A percentile compares a stretch with the other conserved stretches of the same genome.
Evolutionary conservation across 2,797 vertebrate species (phyloP).

Genomic region (Syngnathus rostellatus): DNA sequence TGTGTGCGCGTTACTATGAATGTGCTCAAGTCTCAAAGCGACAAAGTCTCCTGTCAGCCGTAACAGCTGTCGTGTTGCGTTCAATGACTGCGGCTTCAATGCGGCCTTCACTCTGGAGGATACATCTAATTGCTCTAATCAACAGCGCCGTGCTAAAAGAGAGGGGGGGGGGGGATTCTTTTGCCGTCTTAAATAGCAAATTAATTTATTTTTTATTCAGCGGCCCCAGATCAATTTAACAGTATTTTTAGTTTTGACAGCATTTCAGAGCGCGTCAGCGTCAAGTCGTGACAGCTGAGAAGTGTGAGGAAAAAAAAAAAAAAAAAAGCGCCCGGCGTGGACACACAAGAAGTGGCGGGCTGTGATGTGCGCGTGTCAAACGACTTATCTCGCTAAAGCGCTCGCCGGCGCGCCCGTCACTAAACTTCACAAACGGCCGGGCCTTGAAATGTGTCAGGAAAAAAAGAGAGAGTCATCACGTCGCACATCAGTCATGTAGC

Average conservation of each 20-base stretch:
- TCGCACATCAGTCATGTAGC: constrained; percentile 69
- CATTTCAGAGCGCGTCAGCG: constrained; percentile 53
- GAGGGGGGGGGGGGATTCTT: constrained; percentile 7
- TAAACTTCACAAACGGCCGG: constrained; percentile 61
- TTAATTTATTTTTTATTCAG: constrained; percentile 9
- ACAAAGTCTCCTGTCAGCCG: background rate
- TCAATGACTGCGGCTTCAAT: constrained; percentile 34
- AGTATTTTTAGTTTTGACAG: constrained; percentile 62
- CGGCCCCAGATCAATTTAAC: constrained; percentile 45
- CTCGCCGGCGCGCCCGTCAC: constrained; percentile 69
- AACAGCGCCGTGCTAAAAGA: constrained; percentile 42
- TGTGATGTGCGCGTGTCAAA: constrained; percentile 75
- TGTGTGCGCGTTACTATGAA: background rate
- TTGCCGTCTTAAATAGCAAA: constrained; percentile 54
- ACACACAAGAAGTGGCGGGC: constrained; percentile 60
- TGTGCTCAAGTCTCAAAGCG: background rate
- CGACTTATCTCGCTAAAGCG: constrained; percentile 69
- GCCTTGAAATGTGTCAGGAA: constrained; percentile 62
- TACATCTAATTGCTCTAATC: constrained; percentile 60
- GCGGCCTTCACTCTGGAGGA: constrained; percentile 35
- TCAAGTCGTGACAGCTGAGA: constrained; percentile 68
- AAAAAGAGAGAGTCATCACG: background rate
- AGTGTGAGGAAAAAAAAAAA: constrained; percentile 42
- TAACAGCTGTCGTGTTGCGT: constrained; percentile 30
- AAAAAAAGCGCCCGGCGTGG: constrained; percentile 55